A percentile compares a stretch with the other conserved stretches of the same genome.
These are phyloP conservation scores for Florisuga fusca DNA, from an alignment of 2,797 vertebrate genomes.

Conservation along the genomic window DNA sequence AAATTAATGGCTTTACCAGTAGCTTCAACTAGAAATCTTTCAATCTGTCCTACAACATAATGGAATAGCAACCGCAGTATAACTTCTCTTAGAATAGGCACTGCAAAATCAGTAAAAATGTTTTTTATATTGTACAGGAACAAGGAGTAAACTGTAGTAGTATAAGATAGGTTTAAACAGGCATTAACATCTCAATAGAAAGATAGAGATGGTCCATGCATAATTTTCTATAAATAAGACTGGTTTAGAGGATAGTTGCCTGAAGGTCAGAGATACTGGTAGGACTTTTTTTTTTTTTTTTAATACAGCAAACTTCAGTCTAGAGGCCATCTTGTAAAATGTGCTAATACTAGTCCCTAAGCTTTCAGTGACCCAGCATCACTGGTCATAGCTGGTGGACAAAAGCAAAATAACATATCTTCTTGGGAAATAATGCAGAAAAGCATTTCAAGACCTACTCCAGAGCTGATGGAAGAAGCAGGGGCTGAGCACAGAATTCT, in stretches of 20 bases:
- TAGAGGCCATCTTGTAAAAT: not conserved
- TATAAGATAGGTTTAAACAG: conserved; percentile 1
- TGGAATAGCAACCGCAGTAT: not conserved
- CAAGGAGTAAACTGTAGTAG: not conserved
- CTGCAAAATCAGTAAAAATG: conserved; percentile 25
- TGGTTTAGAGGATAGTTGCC: not conserved
- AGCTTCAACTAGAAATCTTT: conserved; percentile 42
- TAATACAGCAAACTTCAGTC: not conserved
- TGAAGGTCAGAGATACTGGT: not conserved
- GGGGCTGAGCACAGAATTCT: not conserved
- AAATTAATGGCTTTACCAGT: conserved; percentile 38
- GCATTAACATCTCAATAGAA: conserved; percentile 32
- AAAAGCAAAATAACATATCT: not conserved
- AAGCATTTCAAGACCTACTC: not conserved
- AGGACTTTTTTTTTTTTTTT: not conserved
- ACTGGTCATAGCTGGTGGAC: not conserved
- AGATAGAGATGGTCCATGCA: conserved; percentile 10
- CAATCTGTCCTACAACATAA: not conserved
- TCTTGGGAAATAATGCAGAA: not conserved
- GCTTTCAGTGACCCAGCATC: not conserved
- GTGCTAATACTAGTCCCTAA: not conserved
- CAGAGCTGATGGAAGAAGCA: not conserved
- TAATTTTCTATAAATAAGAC: conserved; percentile 47
- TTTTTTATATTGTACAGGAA: not conserved
- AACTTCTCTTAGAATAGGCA: not conserved